Base-by-base conservation (phyloP, 2,888 invertebrate genomes). In the Xanthorhoe designata region DNA sequence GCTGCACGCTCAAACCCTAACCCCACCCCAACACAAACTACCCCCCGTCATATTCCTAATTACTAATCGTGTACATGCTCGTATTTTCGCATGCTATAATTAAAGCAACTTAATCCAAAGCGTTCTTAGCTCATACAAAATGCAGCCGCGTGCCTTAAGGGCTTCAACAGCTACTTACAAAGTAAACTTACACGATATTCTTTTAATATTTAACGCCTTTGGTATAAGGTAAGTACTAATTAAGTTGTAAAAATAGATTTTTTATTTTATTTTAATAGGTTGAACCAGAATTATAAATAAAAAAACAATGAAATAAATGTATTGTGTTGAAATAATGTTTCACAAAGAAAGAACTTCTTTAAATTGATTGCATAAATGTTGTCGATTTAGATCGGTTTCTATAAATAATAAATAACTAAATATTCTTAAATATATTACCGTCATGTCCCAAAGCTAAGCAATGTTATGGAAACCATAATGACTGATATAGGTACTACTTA, bases 31-130 rank as follows among this genome's bases (percentile, higher is more conserved):
- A 75, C 66, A 58, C 59, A 71, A 65, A 65, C 67, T 56, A 69
- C 71, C 72, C 71, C 77, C 77, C 72, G 66, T 71, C 72, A 78
- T 78, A 77, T 76, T 75, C 84, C 89, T 91, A 91, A 92, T 92
- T 91, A 92, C 88, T 86, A 87, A 89, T 90, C 89, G 88, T 89
- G 88, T 89, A 89, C 87, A 86, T 78, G 85, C 87, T 83, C 83
- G 82, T 89, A 87, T 90, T 90, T 90, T 83, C 88, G 83, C 82
- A 84, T 80, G 85, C 85, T 86, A 86, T 91, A 91, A 92, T 92
- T 91, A 91, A 89, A 86, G 83, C 85, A 85, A 86, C 86, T 89
- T 90, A 90, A 91, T 90, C 89, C 89, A 82, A 87, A 89, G 78
- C 83, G 85, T 84, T 87, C 78, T 78, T 62, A 76, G 81, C 88